Conservation (phyloP, 2,113 vertebrate species). For the Struthio camelus region DNA sequence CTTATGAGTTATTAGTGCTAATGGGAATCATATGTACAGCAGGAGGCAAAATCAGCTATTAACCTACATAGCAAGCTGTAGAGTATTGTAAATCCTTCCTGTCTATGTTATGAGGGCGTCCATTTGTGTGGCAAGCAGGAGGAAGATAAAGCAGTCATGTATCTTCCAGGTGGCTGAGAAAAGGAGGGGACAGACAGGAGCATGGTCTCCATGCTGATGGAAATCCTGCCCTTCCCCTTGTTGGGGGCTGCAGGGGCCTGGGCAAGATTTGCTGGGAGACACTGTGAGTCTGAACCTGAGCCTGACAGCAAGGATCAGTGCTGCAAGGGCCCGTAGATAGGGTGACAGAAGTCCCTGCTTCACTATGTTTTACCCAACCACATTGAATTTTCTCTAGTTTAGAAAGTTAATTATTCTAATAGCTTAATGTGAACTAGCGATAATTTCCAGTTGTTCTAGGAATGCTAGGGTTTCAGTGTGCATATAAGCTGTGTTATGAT, state of each 20-base stretch:
- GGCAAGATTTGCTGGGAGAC: neutral
- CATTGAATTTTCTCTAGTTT: neutral
- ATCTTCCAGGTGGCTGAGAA: neutral
- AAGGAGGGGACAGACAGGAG: neutral
- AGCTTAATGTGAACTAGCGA: neutral
- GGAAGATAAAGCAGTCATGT: neutral
- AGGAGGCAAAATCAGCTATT: neutral
- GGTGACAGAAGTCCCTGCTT: neutral
- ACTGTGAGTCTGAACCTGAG: neutral
- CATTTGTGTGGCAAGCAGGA: neutral
- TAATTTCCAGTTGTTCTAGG: neutral
- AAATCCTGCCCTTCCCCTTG: neutral
- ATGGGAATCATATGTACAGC: neutral
- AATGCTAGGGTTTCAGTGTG: neutral
- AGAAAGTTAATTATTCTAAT: neutral
- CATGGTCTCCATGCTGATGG: neutral
- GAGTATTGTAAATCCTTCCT: neutral
- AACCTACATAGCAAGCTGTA: neutral
- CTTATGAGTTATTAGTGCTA: neutral
- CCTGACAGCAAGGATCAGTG: neutral
- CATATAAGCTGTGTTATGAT: neutral
- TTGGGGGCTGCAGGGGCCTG: neutral
- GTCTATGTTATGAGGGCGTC: neutral
- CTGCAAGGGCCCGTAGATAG: neutral
- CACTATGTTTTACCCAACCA: neutral